Percentiles rank a stretch among this genome's conserved stretches.
Conservation (phyloP, 2,888 invertebrate species). For the Rugalucina vietnamica region DNA sequence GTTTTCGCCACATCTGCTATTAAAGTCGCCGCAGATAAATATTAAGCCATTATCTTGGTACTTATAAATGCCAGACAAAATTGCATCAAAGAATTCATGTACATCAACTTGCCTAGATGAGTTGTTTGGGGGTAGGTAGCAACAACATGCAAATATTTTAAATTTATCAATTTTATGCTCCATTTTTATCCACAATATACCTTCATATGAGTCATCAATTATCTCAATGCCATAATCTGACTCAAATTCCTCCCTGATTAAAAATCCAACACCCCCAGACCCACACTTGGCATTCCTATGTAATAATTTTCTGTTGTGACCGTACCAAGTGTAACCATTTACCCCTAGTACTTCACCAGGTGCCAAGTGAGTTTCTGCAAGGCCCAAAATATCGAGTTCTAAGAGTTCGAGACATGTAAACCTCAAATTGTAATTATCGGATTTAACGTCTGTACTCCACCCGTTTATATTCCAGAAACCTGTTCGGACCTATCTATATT, state of each 20-base stretch:
- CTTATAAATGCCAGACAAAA: background rate
- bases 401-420: background rate
- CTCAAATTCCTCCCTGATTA: background rate
- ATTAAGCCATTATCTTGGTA: background rate
- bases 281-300: slow-evolving; percentile 27
- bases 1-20: slow-evolving; percentile 8
- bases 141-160: background rate
- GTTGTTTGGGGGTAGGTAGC: background rate
- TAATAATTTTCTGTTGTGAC: slow-evolving; percentile 24
- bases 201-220: background rate
- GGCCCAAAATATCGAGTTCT: slow-evolving; percentile 32
- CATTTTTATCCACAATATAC: background rate
- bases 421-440: slow-evolving; percentile 15
- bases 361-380: slow-evolving; percentile 37
- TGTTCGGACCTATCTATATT: background rate
- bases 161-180: background rate
- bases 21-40: slow-evolving; percentile 27
- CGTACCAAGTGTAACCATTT: slow-evolving; percentile 31
- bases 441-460: background rate
- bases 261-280: slow-evolving; percentile 28
- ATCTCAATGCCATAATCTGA: background rate
- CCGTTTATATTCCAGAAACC: slow-evolving; percentile 45
- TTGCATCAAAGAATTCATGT: background rate
- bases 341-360: background rate
- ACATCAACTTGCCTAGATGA: background rate